phyloP scores from a whole-genome alignment of 2,113 vertebrate species.

The Bubo scandiacus region DNA sequence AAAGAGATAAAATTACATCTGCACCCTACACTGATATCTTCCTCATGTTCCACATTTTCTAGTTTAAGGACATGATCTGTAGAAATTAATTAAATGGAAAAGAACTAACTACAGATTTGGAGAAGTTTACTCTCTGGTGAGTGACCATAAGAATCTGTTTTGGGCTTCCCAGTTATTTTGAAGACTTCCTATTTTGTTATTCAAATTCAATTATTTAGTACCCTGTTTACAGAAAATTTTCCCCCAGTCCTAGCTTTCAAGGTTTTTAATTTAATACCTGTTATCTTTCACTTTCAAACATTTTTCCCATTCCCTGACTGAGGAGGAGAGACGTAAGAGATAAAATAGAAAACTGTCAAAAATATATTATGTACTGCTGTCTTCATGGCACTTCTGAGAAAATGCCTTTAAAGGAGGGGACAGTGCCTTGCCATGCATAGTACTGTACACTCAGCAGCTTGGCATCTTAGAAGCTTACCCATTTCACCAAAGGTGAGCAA shows the following conservation, averaged over 20 bases:
- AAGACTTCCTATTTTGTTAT: neutral
- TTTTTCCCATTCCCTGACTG: neutral
- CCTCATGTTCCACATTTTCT: neutral
- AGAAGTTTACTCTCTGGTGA: neutral
- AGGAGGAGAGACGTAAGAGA: neutral
- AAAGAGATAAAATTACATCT: neutral
- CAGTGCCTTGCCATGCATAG: neutral
- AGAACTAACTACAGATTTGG: neutral
- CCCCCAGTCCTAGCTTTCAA: neutral
- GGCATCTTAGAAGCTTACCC: conserved; percentile 57
- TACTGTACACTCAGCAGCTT: neutral
- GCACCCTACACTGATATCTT: neutral
- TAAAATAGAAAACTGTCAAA: neutral
- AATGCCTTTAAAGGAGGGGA: conserved; percentile 24
- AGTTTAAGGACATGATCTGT: neutral
- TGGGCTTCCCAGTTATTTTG: neutral
- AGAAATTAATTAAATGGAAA: neutral
- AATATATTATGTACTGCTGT: neutral
- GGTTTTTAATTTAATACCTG: neutral
- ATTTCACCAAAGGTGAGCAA: conserved; percentile 63
- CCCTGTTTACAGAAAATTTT: neutral
- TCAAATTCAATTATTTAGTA: neutral
- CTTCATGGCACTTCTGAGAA: conserved; percentile 20
- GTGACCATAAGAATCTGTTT: neutral
- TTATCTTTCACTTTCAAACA: neutral